Conservation (phyloP, 2,888 invertebrate genomes). For the Rhimphoctona megacephalus region DNA sequence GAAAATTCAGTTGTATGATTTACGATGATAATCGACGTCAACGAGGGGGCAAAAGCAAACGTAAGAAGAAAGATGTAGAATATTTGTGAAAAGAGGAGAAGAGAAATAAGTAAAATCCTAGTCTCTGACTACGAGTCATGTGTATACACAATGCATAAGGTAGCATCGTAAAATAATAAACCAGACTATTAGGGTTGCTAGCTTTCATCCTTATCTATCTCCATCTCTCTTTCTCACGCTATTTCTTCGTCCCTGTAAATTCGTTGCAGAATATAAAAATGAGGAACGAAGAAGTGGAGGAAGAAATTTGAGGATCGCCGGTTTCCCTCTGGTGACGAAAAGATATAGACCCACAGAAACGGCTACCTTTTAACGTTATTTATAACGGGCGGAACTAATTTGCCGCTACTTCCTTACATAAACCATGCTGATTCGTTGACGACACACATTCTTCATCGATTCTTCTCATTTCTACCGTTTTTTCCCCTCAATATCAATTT, state of each 20-base stretch:
- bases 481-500: slow-evolving; percentile 22
- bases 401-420: slow-evolving; percentile 62
- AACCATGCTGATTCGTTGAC: slow-evolving; percentile 32
- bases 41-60: slow-evolving; percentile 52
- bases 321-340: slow-evolving; percentile 37
- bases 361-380: slow-evolving; percentile 75
- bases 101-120: slow-evolving; percentile 30
- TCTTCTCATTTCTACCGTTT: slow-evolving; percentile 2
- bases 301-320: slow-evolving; percentile 56
- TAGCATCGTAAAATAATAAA: slow-evolving; percentile 82
- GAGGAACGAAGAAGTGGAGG: slow-evolving; percentile 41
- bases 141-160: slow-evolving; percentile 77
- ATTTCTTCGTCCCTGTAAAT: slow-evolving; percentile 25
- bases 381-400: slow-evolving; percentile 76
- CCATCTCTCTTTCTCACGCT: not conserved
- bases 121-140: slow-evolving; percentile 57
- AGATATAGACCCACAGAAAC: slow-evolving; percentile 61
- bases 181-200: slow-evolving; percentile 78
- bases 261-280: slow-evolving; percentile 54
- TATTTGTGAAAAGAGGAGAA: slow-evolving; percentile 22
- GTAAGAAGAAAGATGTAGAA: slow-evolving; percentile 30
- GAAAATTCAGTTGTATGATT: slow-evolving; percentile 55
- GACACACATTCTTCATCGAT: slow-evolving; percentile 4
- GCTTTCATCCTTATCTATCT: slow-evolving; percentile 44
- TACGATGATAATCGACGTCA: slow-evolving; percentile 69